Evolutionary conservation across 2,797 vertebrate species (phyloP).

Genomic region (Psittacula echo): DNA sequence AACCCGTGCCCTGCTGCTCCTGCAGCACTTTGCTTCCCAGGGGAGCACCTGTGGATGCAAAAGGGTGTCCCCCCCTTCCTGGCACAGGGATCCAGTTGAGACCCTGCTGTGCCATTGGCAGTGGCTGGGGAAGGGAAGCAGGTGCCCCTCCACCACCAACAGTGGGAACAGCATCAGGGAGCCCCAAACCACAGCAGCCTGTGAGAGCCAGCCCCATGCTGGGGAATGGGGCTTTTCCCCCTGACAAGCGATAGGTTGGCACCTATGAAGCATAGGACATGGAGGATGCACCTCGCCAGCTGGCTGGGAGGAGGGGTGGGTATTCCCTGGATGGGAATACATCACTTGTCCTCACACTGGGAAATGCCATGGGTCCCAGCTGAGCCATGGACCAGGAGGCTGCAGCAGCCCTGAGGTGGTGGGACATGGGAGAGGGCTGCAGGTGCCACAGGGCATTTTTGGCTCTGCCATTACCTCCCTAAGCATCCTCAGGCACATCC

Average conservation of each 20-base stretch:
- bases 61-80: neutral
- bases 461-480: neutral
- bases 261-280: accelerated
- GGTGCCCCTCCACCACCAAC: neutral
- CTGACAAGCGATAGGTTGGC: neutral
- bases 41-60: neutral
- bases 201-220: neutral
- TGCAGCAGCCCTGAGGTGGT: neutral
- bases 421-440: neutral
- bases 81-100: accelerated
- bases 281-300: neutral
- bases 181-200: neutral
- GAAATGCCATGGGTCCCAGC: neutral
- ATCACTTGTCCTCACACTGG: accelerated
- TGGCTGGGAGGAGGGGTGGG: neutral
- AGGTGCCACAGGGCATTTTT: too few species aligned
- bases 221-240: accelerated
- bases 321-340: accelerated
- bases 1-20: neutral
- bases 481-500: neutral
- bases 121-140: neutral
- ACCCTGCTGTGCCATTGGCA: accelerated
- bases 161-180: neutral
- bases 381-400: too few species aligned
- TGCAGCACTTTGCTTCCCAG: neutral